phyloP scores from a whole-genome alignment of 2,888 invertebrate genomes.

The Parnassius glacialis region DNA sequence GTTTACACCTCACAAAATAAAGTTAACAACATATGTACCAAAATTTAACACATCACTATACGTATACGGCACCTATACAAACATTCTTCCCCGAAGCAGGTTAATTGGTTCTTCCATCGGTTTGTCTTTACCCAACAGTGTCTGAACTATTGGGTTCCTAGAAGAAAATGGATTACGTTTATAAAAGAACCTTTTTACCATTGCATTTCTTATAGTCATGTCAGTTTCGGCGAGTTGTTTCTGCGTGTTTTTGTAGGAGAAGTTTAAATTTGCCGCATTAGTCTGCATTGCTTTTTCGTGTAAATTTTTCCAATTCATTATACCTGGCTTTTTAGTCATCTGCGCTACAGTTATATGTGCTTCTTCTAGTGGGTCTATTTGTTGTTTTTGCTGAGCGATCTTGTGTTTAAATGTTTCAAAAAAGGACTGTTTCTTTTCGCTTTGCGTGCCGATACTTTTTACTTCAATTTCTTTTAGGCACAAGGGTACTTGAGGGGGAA shows the following conservation, averaged over 20 bases:
- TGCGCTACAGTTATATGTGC: slow-evolving; percentile 16
- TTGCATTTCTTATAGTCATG: slow-evolving; percentile 53
- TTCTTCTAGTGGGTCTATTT: slow-evolving; percentile 25
- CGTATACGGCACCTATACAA: slow-evolving; percentile 43
- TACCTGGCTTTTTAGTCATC: slow-evolving; percentile 34
- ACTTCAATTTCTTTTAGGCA: slow-evolving; percentile 72
- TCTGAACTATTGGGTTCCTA: slow-evolving; percentile 57
- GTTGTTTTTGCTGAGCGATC: slow-evolving; percentile 37
- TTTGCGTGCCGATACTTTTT: slow-evolving; percentile 66
- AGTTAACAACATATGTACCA: slow-evolving; percentile 3
- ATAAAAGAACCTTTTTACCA: slow-evolving; percentile 62
- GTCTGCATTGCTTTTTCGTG: slow-evolving; percentile 45
- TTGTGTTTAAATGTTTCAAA: slow-evolving; percentile 26
- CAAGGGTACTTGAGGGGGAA: slow-evolving; percentile 52
- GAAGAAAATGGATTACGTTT: slow-evolving; percentile 70
- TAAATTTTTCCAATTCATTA: slow-evolving; percentile 53
- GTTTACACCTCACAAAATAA: slow-evolving; percentile 19
- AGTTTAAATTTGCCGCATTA: slow-evolving; percentile 42
- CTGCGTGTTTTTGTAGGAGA: slow-evolving; percentile 48
- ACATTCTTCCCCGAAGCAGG: slow-evolving; percentile 53
- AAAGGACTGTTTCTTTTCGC: slow-evolving; percentile 56
- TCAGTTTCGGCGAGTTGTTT: slow-evolving; percentile 56
- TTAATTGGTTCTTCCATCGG: slow-evolving; percentile 52
- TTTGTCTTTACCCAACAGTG: slow-evolving; percentile 61
- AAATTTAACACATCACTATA: slow-evolving; percentile 22